These are phyloP conservation scores for Nezara viridula DNA, from an alignment of 2,888 invertebrate genomes.

Conservation along the genomic window DNA sequence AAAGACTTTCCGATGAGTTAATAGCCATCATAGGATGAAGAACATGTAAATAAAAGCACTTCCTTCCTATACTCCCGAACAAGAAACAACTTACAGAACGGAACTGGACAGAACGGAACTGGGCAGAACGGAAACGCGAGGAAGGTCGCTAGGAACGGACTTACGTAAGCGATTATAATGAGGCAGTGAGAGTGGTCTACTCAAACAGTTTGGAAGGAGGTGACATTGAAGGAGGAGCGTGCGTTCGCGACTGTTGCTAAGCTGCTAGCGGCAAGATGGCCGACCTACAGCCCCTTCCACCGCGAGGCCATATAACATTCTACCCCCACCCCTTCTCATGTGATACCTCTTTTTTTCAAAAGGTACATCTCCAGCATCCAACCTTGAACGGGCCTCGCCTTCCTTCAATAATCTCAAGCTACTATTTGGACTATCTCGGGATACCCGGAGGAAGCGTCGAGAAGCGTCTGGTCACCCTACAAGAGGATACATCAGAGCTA, in stretches of 20 bases:
- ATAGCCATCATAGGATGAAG: conserved; percentile 42
- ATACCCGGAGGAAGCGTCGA: background rate
- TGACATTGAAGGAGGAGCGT: conserved; percentile 54
- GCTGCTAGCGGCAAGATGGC: conserved; percentile 44
- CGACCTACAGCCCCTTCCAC: conserved; percentile 28
- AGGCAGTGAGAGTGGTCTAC: conserved; percentile 27
- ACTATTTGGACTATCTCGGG: conserved; percentile 2
- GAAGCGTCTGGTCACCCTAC: background rate
- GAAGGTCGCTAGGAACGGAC: conserved; percentile 20
- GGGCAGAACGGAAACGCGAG: conserved; percentile 25
- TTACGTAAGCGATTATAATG: conserved; percentile 50
- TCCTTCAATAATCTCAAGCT: conserved; percentile 30
- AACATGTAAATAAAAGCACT: conserved; percentile 22
- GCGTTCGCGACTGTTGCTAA: conserved; percentile 29
- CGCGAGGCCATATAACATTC: conserved; percentile 32
- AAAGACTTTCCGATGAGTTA: conserved; percentile 4
- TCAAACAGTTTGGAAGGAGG: conserved; percentile 51
- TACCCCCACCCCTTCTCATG: conserved; percentile 1
- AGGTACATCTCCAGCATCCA: conserved; percentile 42
- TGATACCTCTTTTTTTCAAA: conserved; percentile 47
- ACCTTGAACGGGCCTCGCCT: conserved; percentile 33
- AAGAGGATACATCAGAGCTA: background rate
- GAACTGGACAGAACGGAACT: conserved; percentile 48
- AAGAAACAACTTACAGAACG: background rate
- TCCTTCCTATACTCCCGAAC: conserved; percentile 11